A percentile compares a stretch with the other conserved stretches of the same genome.
Conservation (phyloP, 1,140 invertebrate genomes). For the Pseudomyrmex pallidus region DNA sequence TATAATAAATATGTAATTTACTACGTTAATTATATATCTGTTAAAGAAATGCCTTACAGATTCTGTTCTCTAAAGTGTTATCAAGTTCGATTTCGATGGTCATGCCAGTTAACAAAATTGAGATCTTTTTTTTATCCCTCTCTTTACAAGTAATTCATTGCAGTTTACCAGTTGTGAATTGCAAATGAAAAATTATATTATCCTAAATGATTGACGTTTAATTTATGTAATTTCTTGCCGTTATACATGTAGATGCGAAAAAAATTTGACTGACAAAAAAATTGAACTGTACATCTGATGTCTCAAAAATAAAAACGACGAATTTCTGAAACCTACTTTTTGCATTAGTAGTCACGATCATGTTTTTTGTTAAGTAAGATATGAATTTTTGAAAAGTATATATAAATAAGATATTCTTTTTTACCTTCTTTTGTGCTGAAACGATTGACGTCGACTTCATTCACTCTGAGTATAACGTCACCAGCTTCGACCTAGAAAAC, state of each 20-base stretch:
- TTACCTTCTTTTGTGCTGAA: conserved; percentile 96
- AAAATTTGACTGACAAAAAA: conserved; percentile 18
- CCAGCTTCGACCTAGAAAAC: conserved; percentile 94
- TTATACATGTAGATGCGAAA: conserved; percentile 25
- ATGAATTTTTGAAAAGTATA: not conserved
- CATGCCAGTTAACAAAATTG: conserved; percentile 49
- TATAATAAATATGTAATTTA: not conserved
- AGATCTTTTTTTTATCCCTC: conserved; percentile 1
- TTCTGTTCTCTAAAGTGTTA: conserved; percentile 72
- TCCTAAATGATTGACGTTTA: not conserved
- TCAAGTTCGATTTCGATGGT: conserved; percentile 74
- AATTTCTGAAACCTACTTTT: not conserved
- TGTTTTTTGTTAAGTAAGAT: not conserved
- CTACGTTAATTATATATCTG: not conserved
- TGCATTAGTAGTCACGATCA: not conserved
- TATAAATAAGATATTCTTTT: conserved; percentile 63
- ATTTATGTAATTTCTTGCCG: not conserved
- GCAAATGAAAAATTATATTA: not conserved
- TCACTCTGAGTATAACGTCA: conserved; percentile 96
- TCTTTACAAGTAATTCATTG: not conserved
- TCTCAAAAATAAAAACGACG: not conserved
- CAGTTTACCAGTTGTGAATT: conserved; percentile 10
- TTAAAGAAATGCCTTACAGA: conserved; percentile 64
- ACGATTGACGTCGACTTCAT: conserved; percentile 95
- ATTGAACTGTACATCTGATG: not conserved